Evolutionary conservation across 2,888 invertebrate species (phyloP), one percentile per base, ranked within the genome.

Genomic region (Drosophila anomalata): DNA sequence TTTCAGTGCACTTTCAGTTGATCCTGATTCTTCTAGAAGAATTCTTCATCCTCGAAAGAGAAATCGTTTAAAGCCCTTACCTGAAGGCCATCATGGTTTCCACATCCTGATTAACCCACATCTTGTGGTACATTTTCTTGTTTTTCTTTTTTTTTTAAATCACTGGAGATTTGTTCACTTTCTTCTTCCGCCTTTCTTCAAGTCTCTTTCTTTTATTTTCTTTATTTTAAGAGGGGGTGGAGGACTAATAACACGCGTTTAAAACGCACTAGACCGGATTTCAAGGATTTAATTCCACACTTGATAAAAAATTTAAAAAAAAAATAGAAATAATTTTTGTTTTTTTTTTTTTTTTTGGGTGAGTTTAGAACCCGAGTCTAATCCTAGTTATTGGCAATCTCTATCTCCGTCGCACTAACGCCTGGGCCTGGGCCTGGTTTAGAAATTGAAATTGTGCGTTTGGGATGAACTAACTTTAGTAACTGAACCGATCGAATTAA

Each of bases 401-500:
- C 47, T 31, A 48, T 36, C 36, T n/a, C 14, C 3, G 20, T 12
- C 26, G 47, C 53, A 44, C 54, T 44, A 51, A 42, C 42, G 41
- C 41, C 3, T 11, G 63, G n/a, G 8, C 11, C 60, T 14, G 20
- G 46, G 41, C 0, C 11, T 12, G 11, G 1, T 48, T 66, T 41
- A 33, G 22, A 51, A 54, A 33, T 63, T n/a, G 33, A 50, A 62
- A 77, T 80, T 88, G 88, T 83, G 87, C 89, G 87, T 89, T 85
- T 88, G 73, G 77, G 74, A 77, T 85, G 87, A 87, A 90, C 82
- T 88, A 90, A 89, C 89, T 90, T 88, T 88, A 89, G 88, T 89
- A 78, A 88, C 88, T 89, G 87, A 90, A 89, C 90, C 88, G 91
- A 90, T 89, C 91, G 91, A 91, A 91, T 90, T 90, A 91, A 91